Evolutionary conservation across 1,140 invertebrate species (phyloP).

Genomic region (Drosophila guanche): DNA sequence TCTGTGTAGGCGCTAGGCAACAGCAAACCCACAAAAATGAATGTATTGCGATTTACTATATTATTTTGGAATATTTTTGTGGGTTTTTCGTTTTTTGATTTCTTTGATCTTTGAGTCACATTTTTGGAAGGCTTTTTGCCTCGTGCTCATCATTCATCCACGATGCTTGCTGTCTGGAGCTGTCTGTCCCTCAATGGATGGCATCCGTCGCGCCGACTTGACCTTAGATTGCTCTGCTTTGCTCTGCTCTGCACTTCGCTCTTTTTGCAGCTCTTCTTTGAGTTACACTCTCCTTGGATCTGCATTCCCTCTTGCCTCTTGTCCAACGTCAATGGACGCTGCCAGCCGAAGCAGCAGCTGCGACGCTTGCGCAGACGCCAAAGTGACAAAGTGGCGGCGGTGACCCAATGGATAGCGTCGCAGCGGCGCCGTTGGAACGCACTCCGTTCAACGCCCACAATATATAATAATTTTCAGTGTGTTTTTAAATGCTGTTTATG

Average conservation of each 20-base stretch:
- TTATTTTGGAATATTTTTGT: constrained; percentile 22
- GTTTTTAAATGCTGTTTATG: constrained; percentile 65
- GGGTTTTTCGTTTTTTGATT: constrained; percentile 43
- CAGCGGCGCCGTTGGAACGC: constrained; percentile 68
- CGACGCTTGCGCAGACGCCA: constrained; percentile 56
- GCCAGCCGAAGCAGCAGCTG: constrained; percentile 24
- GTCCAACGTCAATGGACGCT: constrained; percentile 73
- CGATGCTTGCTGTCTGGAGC: constrained; percentile 24
- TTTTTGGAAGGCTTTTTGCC: constrained; percentile 28
- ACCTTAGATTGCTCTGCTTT: constrained; percentile 57
- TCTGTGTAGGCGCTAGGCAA: constrained; percentile 57
- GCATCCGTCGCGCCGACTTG: constrained; percentile 44
- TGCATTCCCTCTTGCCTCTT: constrained; percentile 29
- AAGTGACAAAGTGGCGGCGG: constrained; percentile 45
- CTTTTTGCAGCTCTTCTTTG: constrained; percentile 35
- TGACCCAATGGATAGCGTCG: constrained; percentile 63
- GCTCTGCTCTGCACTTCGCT: neutral
- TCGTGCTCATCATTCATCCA: constrained; percentile 43
- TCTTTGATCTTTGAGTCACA: constrained; percentile 9
- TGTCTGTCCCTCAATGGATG: neutral
- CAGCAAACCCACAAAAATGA: constrained; percentile 9
- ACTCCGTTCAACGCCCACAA: constrained; percentile 74
- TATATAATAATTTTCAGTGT: constrained; percentile 58
- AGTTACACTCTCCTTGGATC: constrained; percentile 10
- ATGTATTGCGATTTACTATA: constrained; percentile 55